Evolutionary conservation across 2,888 invertebrate species (phyloP).

Genomic region (Halictus ligatus): DNA sequence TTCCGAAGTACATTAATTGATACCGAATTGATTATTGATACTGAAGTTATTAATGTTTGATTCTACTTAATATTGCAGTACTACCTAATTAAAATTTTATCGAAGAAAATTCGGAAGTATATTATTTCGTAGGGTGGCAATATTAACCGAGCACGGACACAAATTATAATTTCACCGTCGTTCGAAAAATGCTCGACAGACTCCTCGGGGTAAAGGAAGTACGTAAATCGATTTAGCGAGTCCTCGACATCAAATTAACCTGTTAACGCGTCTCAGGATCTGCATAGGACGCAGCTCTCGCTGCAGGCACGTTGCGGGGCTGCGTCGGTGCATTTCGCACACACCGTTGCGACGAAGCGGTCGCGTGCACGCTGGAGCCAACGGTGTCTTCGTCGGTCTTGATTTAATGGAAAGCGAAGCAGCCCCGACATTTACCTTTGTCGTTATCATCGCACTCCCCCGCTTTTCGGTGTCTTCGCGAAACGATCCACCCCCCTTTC

Average conservation of each 20-base stretch:
- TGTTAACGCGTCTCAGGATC: slow-evolving; percentile 29
- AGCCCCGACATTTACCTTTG: slow-evolving; percentile 75
- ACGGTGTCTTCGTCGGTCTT: slow-evolving; percentile 56
- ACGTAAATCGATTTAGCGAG: slow-evolving; percentile 5
- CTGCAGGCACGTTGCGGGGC: neutral
- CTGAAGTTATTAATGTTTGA: too few species aligned
- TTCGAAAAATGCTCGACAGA: neutral
- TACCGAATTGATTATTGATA: too few species aligned
- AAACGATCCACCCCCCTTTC: neutral
- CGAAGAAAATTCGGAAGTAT: too few species aligned
- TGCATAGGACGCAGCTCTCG: slow-evolving; percentile 1
- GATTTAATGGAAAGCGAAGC: slow-evolving; percentile 77
- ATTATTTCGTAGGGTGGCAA: too few species aligned
- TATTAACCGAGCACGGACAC: too few species aligned
- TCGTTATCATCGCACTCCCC: slow-evolving; percentile 72
- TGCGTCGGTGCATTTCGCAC: neutral
- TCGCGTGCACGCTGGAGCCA: slow-evolving; percentile 25
- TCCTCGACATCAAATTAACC: slow-evolving; percentile 8
- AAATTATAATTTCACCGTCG: neutral
- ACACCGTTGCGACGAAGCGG: neutral
- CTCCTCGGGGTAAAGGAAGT: neutral
- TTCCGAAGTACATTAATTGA: too few species aligned
- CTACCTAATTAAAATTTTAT: too few species aligned
- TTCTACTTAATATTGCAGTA: too few species aligned
- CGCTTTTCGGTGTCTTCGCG: slow-evolving; percentile 8